Conservation (phyloP, 2,113 vertebrate genomes). For the Ardeotis arabs region DNA sequence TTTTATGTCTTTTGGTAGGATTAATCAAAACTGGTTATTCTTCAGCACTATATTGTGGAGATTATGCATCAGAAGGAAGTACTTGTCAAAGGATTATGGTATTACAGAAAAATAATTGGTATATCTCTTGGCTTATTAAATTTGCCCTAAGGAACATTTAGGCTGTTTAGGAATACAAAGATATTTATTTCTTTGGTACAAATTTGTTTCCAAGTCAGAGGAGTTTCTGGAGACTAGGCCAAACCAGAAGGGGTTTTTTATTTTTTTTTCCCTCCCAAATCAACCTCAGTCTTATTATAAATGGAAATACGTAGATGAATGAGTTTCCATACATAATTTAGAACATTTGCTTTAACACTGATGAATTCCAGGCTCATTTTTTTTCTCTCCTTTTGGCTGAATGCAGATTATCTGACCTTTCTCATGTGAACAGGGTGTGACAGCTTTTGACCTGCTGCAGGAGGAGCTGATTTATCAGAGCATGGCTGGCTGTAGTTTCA, state of each 20-base stretch:
- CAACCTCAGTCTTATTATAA: neutral
- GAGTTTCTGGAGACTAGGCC: neutral
- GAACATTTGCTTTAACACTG: neutral
- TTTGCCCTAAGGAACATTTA: constrained; percentile 1
- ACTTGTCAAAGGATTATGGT: constrained; percentile 48
- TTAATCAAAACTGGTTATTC: constrained; percentile 28
- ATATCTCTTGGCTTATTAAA: constrained; percentile 42
- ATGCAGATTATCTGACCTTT: neutral
- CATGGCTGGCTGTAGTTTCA: fast-evolving
- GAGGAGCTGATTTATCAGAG: neutral
- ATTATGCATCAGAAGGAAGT: constrained; percentile 44
- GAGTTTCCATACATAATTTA: neutral
- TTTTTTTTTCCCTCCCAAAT: neutral
- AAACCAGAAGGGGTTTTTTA: neutral
- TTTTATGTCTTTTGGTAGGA: neutral
- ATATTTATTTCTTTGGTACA: constrained; percentile 28
- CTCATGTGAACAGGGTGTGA: neutral
- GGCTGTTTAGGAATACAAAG: constrained; percentile 26
- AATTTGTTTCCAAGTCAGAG: neutral
- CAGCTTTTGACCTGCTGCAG: neutral
- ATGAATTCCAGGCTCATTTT: neutral
- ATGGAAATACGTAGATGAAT: neutral
- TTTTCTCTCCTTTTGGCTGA: neutral
- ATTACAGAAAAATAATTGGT: constrained; percentile 63
- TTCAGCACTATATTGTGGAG: constrained; percentile 27